Evolutionary conservation across 2,888 invertebrate species (phyloP).

Genomic region (Scaptomyza caliginosa): DNA sequence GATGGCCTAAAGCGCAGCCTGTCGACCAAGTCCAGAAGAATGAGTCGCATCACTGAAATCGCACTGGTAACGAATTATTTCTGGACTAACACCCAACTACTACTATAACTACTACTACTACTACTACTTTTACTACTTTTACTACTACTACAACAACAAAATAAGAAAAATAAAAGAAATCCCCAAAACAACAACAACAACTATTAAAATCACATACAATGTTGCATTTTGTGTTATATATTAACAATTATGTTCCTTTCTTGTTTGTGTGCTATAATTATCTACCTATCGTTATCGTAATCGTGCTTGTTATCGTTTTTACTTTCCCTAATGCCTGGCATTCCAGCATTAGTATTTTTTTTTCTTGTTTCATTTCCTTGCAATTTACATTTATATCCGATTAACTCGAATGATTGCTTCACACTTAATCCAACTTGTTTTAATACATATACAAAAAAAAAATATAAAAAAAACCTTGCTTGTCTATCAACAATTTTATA

Average conservation of each 20-base stretch:
- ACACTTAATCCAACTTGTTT: slow-evolving; percentile 1
- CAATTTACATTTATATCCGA: slow-evolving; percentile 5
- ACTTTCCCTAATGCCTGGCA: slow-evolving; percentile 1
- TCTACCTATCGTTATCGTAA: slow-evolving; percentile 11
- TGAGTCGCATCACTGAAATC: slow-evolving; percentile 92
- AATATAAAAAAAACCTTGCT: slow-evolving; percentile 3
- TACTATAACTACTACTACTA: slow-evolving; percentile 15
- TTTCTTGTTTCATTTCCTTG: slow-evolving; percentile 16
- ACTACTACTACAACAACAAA: slow-evolving; percentile 22
- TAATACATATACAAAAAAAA: background rate
- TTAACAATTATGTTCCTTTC: slow-evolving; percentile 42
- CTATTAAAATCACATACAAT: slow-evolving; percentile 22
- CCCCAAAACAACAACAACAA: background rate
- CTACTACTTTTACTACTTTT: slow-evolving; percentile 21
- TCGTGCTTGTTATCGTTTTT: slow-evolving; percentile 44
- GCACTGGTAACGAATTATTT: slow-evolving; percentile 89
- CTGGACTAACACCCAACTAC: slow-evolving; percentile 76
- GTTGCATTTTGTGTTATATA: slow-evolving; percentile 47
- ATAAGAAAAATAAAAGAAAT: slow-evolving; percentile 19
- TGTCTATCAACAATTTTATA: slow-evolving; percentile 10
- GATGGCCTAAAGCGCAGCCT: slow-evolving; percentile 92
- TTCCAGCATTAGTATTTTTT: background rate
- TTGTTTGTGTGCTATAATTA: slow-evolving; percentile 10
- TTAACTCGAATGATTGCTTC: background rate
- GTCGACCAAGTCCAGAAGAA: slow-evolving; percentile 90